Percentiles rank a stretch among this genome's conserved stretches.
phyloP scores from a whole-genome alignment of 64 coral and sea anemone genomes.

The Catalaphyllia jardinei region DNA sequence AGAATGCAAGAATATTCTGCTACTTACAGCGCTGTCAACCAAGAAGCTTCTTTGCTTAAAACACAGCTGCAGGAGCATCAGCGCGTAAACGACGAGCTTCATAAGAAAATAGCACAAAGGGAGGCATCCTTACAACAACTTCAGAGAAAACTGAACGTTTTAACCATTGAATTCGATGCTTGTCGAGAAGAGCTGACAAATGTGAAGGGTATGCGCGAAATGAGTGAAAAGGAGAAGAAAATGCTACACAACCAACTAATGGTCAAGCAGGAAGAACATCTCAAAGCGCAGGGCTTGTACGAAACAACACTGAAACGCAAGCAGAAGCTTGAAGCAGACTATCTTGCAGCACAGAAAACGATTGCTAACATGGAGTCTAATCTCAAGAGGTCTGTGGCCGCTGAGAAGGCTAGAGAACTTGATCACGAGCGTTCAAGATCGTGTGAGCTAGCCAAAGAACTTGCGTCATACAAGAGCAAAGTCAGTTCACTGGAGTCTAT shows the following conservation, averaged over 20 bases:
- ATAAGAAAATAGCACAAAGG: slow-evolving; percentile 42
- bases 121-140: slow-evolving; percentile 31
- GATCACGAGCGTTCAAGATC: slow-evolving; percentile 35
- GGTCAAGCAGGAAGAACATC: slow-evolving; percentile 51
- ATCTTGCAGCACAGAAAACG: slow-evolving; percentile 24
- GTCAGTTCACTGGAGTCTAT: slow-evolving; percentile 41
- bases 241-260: slow-evolving; percentile 39
- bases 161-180: slow-evolving; percentile 40
- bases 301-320: slow-evolving; percentile 60
- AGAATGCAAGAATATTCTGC: neutral
- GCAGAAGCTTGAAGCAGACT: slow-evolving; percentile 55
- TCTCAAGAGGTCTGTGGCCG: slow-evolving; percentile 6
- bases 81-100: slow-evolving; percentile 30
- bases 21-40: neutral
- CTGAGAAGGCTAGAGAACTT: slow-evolving; percentile 20
- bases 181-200: slow-evolving; percentile 25
- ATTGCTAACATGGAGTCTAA: slow-evolving; percentile 24
- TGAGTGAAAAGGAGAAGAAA: slow-evolving; percentile 67
- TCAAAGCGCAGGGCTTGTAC: slow-evolving; percentile 26
- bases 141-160: slow-evolving; percentile 26
- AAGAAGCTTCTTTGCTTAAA: slow-evolving; percentile 40
- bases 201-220: slow-evolving; percentile 36
- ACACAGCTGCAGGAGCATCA: slow-evolving; percentile 41
- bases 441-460: slow-evolving; percentile 25
- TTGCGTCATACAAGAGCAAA: slow-evolving; percentile 43